Percentiles rank a stretch among this genome's conserved stretches.
phyloP scores from a whole-genome alignment of 2,888 invertebrate species.

The Yponomeuta plumbellus region DNA sequence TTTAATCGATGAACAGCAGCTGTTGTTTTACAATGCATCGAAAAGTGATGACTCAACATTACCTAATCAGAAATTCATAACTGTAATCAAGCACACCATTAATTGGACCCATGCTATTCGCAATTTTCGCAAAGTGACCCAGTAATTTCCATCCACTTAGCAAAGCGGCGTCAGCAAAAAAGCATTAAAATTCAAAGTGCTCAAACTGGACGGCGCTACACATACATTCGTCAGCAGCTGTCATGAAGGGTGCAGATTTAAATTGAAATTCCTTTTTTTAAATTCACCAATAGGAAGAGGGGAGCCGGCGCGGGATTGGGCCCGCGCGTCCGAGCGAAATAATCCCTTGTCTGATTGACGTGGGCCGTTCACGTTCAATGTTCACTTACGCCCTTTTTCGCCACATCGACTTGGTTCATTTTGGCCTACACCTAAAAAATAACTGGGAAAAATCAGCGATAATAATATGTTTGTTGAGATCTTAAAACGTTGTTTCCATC shows the following conservation, averaged over 20 bases:
- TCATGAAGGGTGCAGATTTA: conserved; percentile 65
- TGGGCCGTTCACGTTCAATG: conserved; percentile 34
- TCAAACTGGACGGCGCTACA: neutral
- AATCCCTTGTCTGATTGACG: conserved; percentile 60
- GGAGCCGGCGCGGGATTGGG: conserved; percentile 60
- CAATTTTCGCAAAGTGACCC: neutral
- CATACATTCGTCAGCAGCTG: conserved; percentile 42
- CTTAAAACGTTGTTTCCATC: no score
- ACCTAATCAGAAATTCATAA: neutral
- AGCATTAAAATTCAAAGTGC: conserved; percentile 1
- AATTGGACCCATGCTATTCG: neutral
- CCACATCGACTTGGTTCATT: neutral
- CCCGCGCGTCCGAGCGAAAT: conserved; percentile 58
- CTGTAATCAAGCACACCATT: neutral
- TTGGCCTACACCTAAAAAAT: neutral
- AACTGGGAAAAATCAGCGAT: no score
- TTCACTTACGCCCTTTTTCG: neutral
- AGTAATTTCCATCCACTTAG: neutral
- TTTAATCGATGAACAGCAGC: neutral
- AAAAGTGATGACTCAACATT: neutral
- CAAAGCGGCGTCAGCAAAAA: neutral
- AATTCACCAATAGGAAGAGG: conserved; percentile 71
- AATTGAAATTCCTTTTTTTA: conserved; percentile 71
- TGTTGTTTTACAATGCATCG: neutral
- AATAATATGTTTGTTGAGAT: no score